These are phyloP conservation scores for Polietes domitor DNA, from an alignment of 2,888 invertebrate genomes.

Conservation along the genomic window DNA sequence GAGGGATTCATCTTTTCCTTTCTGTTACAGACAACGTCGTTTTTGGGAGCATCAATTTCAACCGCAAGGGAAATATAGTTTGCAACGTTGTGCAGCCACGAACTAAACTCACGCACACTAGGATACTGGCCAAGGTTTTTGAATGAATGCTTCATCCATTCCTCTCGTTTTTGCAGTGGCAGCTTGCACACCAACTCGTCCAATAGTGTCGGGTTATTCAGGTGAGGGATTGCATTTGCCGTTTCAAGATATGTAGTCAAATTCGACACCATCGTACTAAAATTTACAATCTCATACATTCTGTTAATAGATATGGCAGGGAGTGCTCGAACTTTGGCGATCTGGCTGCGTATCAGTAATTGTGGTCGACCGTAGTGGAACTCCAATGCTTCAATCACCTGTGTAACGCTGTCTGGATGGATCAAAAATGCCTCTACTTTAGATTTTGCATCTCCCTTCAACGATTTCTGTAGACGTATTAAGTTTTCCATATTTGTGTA, in stretches of 20 bases:
- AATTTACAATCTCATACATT: constrained; percentile 57
- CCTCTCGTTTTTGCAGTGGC: constrained; percentile 43
- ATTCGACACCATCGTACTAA: constrained; percentile 47
- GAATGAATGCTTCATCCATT: constrained; percentile 49
- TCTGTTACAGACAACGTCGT: neutral
- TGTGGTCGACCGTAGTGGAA: constrained; percentile 67
- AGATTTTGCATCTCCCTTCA: constrained; percentile 57
- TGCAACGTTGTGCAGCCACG: constrained; percentile 37
- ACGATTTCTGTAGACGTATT: constrained; percentile 57
- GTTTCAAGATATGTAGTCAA: constrained; percentile 5
- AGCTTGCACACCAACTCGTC: constrained; percentile 44
- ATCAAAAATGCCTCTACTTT: constrained; percentile 64
- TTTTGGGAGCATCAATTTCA: neutral
- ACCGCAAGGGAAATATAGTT: neutral
- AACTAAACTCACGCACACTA: constrained; percentile 28
- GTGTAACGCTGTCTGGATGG: constrained; percentile 42
- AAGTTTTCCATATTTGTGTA: constrained; percentile 64
- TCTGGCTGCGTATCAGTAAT: constrained; percentile 59
- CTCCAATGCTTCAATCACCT: constrained; percentile 57
- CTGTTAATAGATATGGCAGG: constrained; percentile 53
- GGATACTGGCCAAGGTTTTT: constrained; percentile 31
- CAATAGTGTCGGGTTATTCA: constrained; percentile 37
- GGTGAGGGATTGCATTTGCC: neutral
- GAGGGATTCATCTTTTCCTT: neutral
- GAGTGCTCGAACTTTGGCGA: constrained; percentile 60